These are phyloP conservation scores for Habroteleia sp. DNA, from an alignment of 2,888 invertebrate species.

Conservation along the genomic window DNA sequence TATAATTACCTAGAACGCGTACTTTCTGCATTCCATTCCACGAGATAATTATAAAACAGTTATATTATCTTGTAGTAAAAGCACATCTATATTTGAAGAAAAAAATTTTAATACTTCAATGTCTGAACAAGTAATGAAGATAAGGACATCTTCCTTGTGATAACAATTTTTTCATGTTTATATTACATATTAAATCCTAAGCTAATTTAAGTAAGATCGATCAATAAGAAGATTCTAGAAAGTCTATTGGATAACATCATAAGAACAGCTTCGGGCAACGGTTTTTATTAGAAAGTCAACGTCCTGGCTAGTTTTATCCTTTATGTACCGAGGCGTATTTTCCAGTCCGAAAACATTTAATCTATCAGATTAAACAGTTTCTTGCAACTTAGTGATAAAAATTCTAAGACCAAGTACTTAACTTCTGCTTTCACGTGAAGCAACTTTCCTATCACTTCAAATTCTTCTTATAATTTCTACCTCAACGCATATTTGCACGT, in stretches of 20 bases:
- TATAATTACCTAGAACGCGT: slow-evolving; percentile 11
- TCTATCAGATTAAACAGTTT: slow-evolving; percentile 60
- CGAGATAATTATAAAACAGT: slow-evolving; percentile 40
- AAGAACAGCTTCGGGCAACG: slow-evolving; percentile 40
- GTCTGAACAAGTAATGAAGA: slow-evolving; percentile 38
- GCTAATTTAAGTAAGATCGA: slow-evolving; percentile 54
- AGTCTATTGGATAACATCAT: slow-evolving; percentile 52
- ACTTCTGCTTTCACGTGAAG: slow-evolving; percentile 16
- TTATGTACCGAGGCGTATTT: slow-evolving; percentile 55
- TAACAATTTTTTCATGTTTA: slow-evolving; percentile 41
- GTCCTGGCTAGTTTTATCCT: slow-evolving; percentile 48
- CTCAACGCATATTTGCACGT: slow-evolving; percentile 32
- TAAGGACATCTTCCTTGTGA: slow-evolving; percentile 26
- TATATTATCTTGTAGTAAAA: slow-evolving; percentile 28
- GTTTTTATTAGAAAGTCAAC: slow-evolving; percentile 50
- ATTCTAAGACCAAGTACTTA: slow-evolving; percentile 14
- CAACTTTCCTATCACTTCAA: slow-evolving; percentile 26
- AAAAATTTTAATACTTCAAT: slow-evolving; percentile 34
- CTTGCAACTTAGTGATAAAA: slow-evolving; percentile 44
- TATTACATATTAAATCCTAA: slow-evolving; percentile 20
- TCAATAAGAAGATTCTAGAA: slow-evolving; percentile 41
- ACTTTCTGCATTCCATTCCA: slow-evolving; percentile 10
- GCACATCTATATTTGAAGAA: slow-evolving; percentile 18
- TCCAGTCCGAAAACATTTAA: slow-evolving; percentile 61
- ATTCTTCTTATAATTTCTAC: slow-evolving; percentile 30